Percentiles rank a stretch among this genome's conserved stretches.
Evolutionary conservation across 2,888 invertebrate genomes (phyloP).

Genomic region (Muschampia plurimacula): DNA sequence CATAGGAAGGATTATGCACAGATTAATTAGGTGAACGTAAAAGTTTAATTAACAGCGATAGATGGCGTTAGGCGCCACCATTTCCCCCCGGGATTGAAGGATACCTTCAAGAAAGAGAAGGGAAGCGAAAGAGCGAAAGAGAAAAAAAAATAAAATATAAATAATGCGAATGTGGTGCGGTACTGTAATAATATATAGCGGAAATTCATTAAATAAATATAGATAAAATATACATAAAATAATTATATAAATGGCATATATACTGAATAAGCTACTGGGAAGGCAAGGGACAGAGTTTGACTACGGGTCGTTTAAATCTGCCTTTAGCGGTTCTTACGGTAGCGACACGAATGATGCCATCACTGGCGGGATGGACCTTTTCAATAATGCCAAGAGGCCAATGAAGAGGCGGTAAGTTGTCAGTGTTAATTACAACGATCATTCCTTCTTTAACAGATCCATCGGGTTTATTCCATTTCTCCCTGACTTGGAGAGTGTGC

Average conservation of each 20-base stretch:
- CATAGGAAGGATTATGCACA: no score
- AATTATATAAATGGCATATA: background rate
- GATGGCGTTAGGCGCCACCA: background rate
- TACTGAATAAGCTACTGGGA: background rate
- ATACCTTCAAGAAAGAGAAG: slow-evolving; percentile 2
- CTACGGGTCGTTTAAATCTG: slow-evolving; percentile 9
- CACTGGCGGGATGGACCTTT: background rate
- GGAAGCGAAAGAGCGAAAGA: background rate
- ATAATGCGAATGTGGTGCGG: background rate
- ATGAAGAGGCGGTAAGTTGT: slow-evolving; percentile 8
- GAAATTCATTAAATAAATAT: no score
- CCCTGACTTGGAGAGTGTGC: slow-evolving; percentile 24
- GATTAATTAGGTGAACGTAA: no score
- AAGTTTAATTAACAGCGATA: no score
- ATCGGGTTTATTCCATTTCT: slow-evolving; percentile 29
- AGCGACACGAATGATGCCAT: background rate
- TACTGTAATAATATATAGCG: no score
- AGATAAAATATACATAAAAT: background rate
- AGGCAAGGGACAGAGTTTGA: slow-evolving; percentile 21
- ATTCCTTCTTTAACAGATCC: background rate
- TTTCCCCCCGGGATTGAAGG: slow-evolving; percentile 9
- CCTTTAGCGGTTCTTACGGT: slow-evolving; percentile 8
- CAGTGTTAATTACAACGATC: slow-evolving; percentile 5
- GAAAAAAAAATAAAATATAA: background rate
- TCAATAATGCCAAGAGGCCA: background rate